Evolutionary conservation across 2,888 invertebrate genomes (phyloP), one percentile per base, ranked within the genome.

Genomic region (Platycnemis pennipes): DNA sequence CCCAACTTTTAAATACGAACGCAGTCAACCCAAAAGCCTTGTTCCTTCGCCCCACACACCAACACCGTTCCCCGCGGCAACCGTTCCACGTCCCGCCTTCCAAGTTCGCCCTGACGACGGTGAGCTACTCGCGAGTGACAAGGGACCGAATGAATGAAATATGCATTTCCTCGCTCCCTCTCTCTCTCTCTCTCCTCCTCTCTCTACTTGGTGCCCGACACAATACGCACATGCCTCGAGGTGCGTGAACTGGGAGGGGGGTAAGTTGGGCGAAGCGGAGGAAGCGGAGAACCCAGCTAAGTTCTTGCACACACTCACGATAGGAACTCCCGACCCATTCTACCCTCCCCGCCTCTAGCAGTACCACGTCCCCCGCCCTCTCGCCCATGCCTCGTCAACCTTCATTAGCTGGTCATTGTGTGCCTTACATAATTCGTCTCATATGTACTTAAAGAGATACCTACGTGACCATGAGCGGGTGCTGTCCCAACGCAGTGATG

Each of bases 181-280:
- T 49, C 49, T 49, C 49, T 49, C n/a, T 22, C n/a, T 26, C 13
- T 37, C 37, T 77, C 13, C 37, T 37, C 11, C 31, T 26, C 77
- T 31, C n/a, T 16, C 31, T 8, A 13, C 13, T 26, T 77, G 31
- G 77, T 77, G 77, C 77, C 37, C 37, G 37, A 77, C 77, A 77
- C 77, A 77, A 77, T 77, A 77, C 77, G n/a, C 77, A 37, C 63
- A 63, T n/a, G 63, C 77, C 11, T 77, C 22, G 63, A 77, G 63
- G 63, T 63, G 63, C n/a, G 63, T 63, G 63, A 16, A 37, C 5
- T 31, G 11, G 31, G 31, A 31, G 69, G 69, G 2, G 37, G 69
- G 31, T 31, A 19, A 7, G 22, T 1, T 26, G 63, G 26, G 63
- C 5, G 63, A 63, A 37, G 31, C 0, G 77, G n/a, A 37, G 77